Conservation (phyloP, 2,888 invertebrate genomes). For the Fabriciana adippe region DNA sequence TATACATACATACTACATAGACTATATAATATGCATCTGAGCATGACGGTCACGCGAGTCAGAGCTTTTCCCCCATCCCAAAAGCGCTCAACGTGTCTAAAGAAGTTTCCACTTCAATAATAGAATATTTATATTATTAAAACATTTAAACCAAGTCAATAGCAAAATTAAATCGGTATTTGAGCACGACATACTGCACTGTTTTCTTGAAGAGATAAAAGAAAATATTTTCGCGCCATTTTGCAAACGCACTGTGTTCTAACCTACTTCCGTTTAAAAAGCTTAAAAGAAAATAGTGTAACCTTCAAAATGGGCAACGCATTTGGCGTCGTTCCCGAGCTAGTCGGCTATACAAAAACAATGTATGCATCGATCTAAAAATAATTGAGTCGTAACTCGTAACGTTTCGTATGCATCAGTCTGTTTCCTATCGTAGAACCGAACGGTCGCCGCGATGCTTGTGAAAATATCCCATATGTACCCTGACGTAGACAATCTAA, state of each 20-base stretch:
- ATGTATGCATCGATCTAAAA: constrained; percentile 51
- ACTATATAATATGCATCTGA: too few relatives aligned
- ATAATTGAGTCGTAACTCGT: constrained; percentile 48
- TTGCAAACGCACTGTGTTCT: background rate
- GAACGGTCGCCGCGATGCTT: constrained; percentile 58
- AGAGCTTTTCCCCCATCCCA: too few relatives aligned
- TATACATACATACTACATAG: too few relatives aligned
- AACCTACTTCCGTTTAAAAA: background rate
- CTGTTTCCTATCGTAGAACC: constrained; percentile 47
- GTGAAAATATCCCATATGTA: constrained; percentile 59
- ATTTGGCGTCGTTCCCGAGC: constrained; percentile 49
- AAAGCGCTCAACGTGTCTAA: too few relatives aligned
- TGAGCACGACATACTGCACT: too few relatives aligned
- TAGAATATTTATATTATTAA: too few relatives aligned
- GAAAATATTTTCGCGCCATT: background rate
- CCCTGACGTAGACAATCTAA: constrained; percentile 68
- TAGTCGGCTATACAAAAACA: constrained; percentile 44
- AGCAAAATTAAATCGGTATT: too few relatives aligned
- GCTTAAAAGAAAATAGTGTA: constrained; percentile 13
- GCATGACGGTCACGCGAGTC: too few relatives aligned
- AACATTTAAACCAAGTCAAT: too few relatives aligned
- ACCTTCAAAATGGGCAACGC: constrained; percentile 37
- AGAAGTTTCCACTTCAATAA: too few relatives aligned
- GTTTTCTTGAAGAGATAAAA: background rate
- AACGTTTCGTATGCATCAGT: constrained; percentile 45